These are phyloP conservation scores for Emydocephalus ijimae DNA, from an alignment of 2,113 vertebrate genomes.

Conservation along the genomic window DNA sequence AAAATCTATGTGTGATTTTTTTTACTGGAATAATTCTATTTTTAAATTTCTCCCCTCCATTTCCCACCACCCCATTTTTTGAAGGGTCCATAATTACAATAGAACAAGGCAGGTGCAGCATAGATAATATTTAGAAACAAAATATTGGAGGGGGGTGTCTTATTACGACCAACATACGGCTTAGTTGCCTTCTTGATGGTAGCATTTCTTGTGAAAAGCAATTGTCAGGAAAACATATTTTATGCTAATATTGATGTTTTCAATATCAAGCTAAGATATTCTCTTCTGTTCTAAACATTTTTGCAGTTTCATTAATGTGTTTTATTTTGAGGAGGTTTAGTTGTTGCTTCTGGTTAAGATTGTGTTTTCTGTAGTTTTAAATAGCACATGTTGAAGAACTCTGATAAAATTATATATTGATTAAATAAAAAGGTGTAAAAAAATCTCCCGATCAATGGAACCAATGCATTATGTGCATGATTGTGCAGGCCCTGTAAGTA, in stretches of 20 bases:
- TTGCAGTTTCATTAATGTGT: not conserved
- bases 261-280: not conserved
- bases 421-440: not conserved
- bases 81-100: not conserved
- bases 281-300: not conserved
- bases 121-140: not conserved
- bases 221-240: not conserved
- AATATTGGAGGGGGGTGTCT: not conserved
- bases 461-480: not conserved
- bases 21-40: not conserved
- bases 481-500: not conserved
- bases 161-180: not conserved
- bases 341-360: not conserved
- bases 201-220: not conserved
- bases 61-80: not conserved
- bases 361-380: not conserved
- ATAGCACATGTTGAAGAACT: not conserved
- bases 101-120: not conserved
- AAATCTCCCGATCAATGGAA: not conserved
- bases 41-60: not conserved
- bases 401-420: not conserved
- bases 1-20: not conserved
- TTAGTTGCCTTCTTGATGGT: not conserved
- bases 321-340: not conserved
- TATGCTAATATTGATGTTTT: not conserved